Base-by-base conservation (phyloP, 2,797 vertebrate species). In the Molossus molossus region DNA sequence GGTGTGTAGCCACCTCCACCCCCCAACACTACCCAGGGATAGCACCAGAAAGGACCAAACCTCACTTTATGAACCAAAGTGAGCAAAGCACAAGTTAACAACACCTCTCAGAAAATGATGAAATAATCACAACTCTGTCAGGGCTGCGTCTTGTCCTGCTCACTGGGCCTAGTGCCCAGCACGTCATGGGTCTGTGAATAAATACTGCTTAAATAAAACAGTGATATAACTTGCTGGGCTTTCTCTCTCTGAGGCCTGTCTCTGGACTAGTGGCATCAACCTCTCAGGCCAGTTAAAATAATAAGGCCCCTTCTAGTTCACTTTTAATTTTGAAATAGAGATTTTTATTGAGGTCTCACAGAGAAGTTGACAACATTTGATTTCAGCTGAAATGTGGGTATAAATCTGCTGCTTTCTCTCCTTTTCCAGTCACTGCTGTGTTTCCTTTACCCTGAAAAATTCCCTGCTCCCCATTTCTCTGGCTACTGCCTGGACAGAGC, bases 101-200 rank as follows among this genome's bases (percentile, higher is more conserved):
- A 2, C 33, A 10, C 58, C 48, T 37, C 48, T 45, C 23, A 9
- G 91, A 45, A 25, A 73, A 45, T 9, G 2, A 1, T 9, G 58
- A 60, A 12, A 9, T 37, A 5, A 12, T 0, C 10, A 1, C 1
- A 21, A 33, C 3, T 23, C 9, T 0, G 0, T 0, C 10, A 57
- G 17, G 29, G 18, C 9, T 0, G 6, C 3, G 12, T 3, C 13
- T 2, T 5, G 1, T 3, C n/a, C 14, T 6, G 4, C 2, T 15
- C 11, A 7, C 37, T 7, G 1, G 57, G 33, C 25, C 48, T 6
- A 7, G 25, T 9, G 25, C 27, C 57, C 0, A 29, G 57, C 10
- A 45, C 7, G 9, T 5, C 0, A 18, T 1, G 4, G 40, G 50
- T 25, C 29, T n/a, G 25, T 27, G 2, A 9, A 9, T 11, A 15